phyloP scores from a whole-genome alignment of 2,888 invertebrate genomes.

The Xanthorhoe designata region DNA sequence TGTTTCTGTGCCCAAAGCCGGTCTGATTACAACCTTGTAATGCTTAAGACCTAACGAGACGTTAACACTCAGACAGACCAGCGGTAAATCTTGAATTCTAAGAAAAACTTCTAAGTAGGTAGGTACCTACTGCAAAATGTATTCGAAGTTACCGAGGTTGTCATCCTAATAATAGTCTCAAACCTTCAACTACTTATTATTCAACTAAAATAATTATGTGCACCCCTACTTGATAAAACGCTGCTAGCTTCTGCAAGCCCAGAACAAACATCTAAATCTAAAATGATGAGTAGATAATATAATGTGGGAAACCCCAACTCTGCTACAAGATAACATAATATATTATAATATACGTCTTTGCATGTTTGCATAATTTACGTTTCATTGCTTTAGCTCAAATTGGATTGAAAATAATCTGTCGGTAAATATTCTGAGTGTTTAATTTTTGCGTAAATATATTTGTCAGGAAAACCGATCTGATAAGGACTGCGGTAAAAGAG shows the following conservation, averaged over 20 bases:
- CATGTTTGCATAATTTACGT: conserved; percentile 15
- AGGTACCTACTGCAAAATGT: no score
- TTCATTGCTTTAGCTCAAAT: conserved; percentile 21
- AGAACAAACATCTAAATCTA: conserved; percentile 28
- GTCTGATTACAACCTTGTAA: no score
- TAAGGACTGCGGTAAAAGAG: not conserved
- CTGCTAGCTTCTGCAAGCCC: conserved; percentile 1
- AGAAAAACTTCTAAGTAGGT: no score
- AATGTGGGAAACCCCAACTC: conserved; percentile 30
- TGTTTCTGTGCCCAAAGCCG: no score
- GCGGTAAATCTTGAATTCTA: no score
- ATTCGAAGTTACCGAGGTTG: no score
- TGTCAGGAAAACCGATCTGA: conserved; percentile 5
- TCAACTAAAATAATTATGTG: not conserved
- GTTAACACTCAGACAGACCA: no score
- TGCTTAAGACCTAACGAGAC: no score
- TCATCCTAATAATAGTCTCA: no score
- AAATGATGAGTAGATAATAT: not conserved
- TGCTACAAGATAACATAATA: conserved; percentile 5
- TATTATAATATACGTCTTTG: conserved; percentile 18
- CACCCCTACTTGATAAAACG: not conserved
- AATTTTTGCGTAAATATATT: not conserved
- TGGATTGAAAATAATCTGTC: not conserved
- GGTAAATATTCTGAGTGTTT: not conserved
- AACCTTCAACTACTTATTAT: no score